Base-by-base conservation (phyloP, 2,113 vertebrate genomes). In the Monopterus albus region DNA sequence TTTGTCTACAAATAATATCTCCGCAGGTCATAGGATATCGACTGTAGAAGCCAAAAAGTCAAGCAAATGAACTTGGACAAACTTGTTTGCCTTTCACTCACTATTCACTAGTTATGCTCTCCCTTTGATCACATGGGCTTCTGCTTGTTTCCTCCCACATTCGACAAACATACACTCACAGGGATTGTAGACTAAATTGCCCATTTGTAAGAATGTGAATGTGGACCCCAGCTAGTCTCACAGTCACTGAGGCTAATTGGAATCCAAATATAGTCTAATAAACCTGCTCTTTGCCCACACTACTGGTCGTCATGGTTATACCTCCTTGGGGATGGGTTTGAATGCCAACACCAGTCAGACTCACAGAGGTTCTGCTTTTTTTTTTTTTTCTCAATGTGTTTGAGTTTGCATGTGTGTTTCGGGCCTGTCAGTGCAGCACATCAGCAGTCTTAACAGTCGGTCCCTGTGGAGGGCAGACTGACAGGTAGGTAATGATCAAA, bases 401-500 rank as follows among this genome's bases (percentile, higher is more conserved):
- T 78, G 74, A 72, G 82, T 90, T 81, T 90, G 84, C 59, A 49
- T 67, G 80, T 75, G 84, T 76, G 79, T 82, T 83, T 73, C 68
- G 80, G 81, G 83, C 65, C 87, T 89, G 87, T 89, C 88, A 87
- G 80, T 62, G 66, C 28, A 7, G 82, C 78, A 62, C 83, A 88
- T 90, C 89, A 88, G 81, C 82, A 67, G 70, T 80, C 52, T 84
- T 90, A 92, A 91, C 88, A 84, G 83, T 75, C 83, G 45, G 86
- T 88, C 88, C 86, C 89, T 52, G 73, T 58, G 87, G 91, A 89
- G 88, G 87, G 82, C 79, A 83, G 86, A 86, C 82, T 90, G 88
- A 87, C 91, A 90, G 89, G 87, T 81, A 91, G 88, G 87, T 89
- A 89, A 90, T 91, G 89, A 91, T 92, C 91, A 92, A 91, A 92